Evolutionary conservation across 1,140 invertebrate species (phyloP), one percentile per base, ranked within the genome.

Genomic region (Thalassaphorura encarpata): DNA sequence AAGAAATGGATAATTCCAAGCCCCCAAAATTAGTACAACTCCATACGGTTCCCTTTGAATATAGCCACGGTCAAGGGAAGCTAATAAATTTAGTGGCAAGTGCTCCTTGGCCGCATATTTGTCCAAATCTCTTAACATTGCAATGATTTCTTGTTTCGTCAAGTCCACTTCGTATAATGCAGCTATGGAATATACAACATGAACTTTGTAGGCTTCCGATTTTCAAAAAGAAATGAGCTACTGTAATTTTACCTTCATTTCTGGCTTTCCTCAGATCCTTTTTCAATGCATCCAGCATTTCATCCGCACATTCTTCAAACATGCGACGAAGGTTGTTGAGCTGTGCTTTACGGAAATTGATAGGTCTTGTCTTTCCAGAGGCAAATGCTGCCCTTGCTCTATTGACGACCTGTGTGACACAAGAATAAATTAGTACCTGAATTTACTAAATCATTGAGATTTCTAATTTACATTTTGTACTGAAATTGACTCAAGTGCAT

Each of bases 131-230:
- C 33, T 29, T 5, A 63, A 18, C 11, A 50, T 15, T 13, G 23
- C 43, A 0, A 1, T 40, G 21, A 45, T 52, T 15, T 66, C 61
- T 24, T n/a, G 52, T 42, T 59, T 61, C 0, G 58, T 5, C 8
- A 52, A 42, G 39, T 66, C 58, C n/a, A 63, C 18, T 24, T 66
- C 63, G 27, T 51, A 55, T 18, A 61, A 28, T 18, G 26, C 43
- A 6, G 54, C 58, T 60, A 31, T 18, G 45, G 3, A 36, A 41
- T 4, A 56, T 15, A 6, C 11, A 42, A 39, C 48, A 13, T 27
- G 19, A 3, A 3, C 3, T n/a, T 19, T 23, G 21, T 45, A 28
- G 33, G 11, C 18, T 29, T n/a, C 18, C 18, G 19, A 13, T 29
- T 43, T 19, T 29, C 4, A 18, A 8, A 4, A 4, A 26, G 28